Base-by-base conservation (phyloP, 1,140 invertebrate genomes). In the Neuroterus valhalla region DNA sequence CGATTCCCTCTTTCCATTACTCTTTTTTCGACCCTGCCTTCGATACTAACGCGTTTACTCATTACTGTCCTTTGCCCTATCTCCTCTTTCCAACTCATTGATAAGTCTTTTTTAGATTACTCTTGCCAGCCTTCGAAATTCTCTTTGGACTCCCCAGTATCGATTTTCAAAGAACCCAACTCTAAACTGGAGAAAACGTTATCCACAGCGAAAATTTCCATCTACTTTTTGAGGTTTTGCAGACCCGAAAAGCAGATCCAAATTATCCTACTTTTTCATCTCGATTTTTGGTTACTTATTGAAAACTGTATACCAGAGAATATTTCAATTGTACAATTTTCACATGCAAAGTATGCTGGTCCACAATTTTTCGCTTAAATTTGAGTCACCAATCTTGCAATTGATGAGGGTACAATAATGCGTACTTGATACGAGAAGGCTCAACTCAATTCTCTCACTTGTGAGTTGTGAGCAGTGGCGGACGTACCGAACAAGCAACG, bases 1-100 rank as follows among this genome's bases (percentile, higher is more conserved):
- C 67, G 74, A 69, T 66, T 75, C 55, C 50, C 48, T 66, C 74
- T 42, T 70, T 42, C 11, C 44, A 45, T 69, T 52, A 21, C 21
- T 14, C 17, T 71, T 50, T 71, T 38, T 55, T 50, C 17, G 23
- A 52, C 26, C 26, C 46, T 31, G 43, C 46, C 12, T 31, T 42
- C 42, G 44, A 70, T 70, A 50, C 68, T 62, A 62, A 62, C 55
- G 55, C 26, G 23, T 62, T 62, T 62, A 62, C 23, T 62, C 55
- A 62, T 62, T 62, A 62, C 55, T 62, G 55, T 62, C 55, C 55
- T 62, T 62, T 62, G 55, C 55, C 31, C 55, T n/a, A 1, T 62
- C 26, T 62, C 23, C 55, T 62, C 55, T 38, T 62, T 62, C 31
- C 26, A 62, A 38, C 55, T 62, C 55, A 62, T 62, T 62, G 55